Percentiles rank a stretch among this genome's conserved stretches.
These are phyloP conservation scores for Schrankia costaestrigalis DNA, from an alignment of 2,888 invertebrate species.

Conservation along the genomic window DNA sequence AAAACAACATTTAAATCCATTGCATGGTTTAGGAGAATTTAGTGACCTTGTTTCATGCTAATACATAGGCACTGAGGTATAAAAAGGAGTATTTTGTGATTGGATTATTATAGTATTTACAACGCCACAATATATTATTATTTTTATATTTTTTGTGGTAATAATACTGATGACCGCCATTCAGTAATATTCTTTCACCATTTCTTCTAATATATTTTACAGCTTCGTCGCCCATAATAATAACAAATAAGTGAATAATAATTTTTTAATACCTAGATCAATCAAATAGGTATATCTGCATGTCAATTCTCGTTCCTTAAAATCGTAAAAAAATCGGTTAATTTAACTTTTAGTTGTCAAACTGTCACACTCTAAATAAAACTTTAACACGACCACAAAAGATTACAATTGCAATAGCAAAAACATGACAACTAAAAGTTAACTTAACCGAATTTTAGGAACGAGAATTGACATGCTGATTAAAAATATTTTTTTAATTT, in stretches of 20 bases:
- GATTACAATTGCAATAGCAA: no score
- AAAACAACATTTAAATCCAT: neutral
- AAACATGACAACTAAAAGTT: no score
- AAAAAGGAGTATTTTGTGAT: neutral
- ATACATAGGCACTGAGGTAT: neutral
- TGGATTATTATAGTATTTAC: constrained; percentile 1
- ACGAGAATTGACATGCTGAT: no score
- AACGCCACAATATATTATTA: neutral
- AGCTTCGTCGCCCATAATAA: neutral
- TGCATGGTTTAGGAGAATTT: neutral
- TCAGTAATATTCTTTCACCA: constrained; percentile 1
- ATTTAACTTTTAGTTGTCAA: no score
- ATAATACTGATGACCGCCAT: neutral
- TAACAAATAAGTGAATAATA: neutral
- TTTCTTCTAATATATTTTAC: neutral
- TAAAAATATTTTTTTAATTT: neutral
- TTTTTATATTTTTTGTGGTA: constrained; percentile 1
- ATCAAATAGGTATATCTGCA: no score
- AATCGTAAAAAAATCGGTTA: no score
- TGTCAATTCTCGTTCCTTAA: no score
- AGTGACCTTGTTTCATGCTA: neutral
- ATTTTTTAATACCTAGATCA: no score
- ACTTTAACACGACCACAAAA: no score
- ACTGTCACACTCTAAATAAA: no score
- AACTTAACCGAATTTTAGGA: no score